Conservation (phyloP, 2,888 invertebrate species). For the Drosophila ustulata region DNA sequence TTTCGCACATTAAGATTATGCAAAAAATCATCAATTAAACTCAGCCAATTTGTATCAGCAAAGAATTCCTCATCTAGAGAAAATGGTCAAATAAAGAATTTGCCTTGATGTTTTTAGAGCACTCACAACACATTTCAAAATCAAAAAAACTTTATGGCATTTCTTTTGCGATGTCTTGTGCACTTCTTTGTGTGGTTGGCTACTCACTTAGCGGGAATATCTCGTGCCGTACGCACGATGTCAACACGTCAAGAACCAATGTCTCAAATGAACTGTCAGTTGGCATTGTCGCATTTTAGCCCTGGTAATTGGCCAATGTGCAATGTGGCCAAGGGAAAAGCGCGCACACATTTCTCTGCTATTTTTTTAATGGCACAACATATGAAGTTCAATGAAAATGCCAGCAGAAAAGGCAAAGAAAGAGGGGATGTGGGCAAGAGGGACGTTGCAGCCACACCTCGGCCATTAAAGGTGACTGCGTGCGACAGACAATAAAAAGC, state of each 20-base stretch:
- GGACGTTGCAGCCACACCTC: constrained; percentile 54
- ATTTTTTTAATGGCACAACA: constrained; percentile 39
- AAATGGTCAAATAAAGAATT: not conserved
- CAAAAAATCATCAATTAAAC: not conserved
- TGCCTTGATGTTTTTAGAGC: constrained; percentile 8
- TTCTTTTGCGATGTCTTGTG: not conserved
- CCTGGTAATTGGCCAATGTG: constrained; percentile 42
- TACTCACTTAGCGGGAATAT: constrained; percentile 33
- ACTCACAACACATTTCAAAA: constrained; percentile 7
- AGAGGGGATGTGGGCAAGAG: not conserved
- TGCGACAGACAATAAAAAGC: constrained; percentile 68
- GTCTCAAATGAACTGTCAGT: constrained; percentile 65
- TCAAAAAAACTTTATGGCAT: not conserved
- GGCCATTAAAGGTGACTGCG: constrained; percentile 67
- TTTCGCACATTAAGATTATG: not conserved
- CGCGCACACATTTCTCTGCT: constrained; percentile 8
- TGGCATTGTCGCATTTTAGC: constrained; percentile 33
- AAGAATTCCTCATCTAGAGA: not conserved
- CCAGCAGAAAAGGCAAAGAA: constrained; percentile 15
- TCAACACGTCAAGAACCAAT: constrained; percentile 58
- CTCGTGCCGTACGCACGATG: constrained; percentile 36
- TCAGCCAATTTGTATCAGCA: not conserved
- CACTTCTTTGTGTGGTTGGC: not conserved
- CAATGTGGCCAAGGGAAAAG: constrained; percentile 45
- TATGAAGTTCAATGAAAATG: constrained; percentile 77